A percentile compares a stretch with the other conserved stretches of the same genome.
These are phyloP conservation scores for Temnothorax nylanderi DNA, from an alignment of 1,140 invertebrate species.

Conservation along the genomic window DNA sequence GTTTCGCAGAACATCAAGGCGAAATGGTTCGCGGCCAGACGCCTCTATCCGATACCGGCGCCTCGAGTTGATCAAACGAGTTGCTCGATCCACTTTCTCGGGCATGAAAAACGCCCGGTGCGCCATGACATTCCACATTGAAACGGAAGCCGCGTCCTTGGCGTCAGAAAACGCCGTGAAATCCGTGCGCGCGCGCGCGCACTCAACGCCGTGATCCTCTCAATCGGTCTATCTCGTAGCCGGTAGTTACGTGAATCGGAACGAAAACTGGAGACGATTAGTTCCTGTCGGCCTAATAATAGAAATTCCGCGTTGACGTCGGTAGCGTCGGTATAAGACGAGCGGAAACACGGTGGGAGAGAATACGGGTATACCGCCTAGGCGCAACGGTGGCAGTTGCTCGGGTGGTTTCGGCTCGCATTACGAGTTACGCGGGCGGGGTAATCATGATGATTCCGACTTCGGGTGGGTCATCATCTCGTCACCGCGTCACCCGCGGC, in stretches of 20 bases:
- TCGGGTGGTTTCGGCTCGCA: conserved; percentile 74
- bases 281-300: conserved; percentile 70
- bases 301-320: conserved; percentile 60
- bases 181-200: background rate
- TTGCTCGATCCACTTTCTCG: background rate
- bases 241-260: conserved; percentile 11
- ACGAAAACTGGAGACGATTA: conserved; percentile 60
- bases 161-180: background rate
- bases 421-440: conserved; percentile 82
- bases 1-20: conserved; percentile 29
- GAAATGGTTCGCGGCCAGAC: conserved; percentile 4
- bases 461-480: conserved; percentile 84
- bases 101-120: background rate
- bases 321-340: conserved; percentile 46
- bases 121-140: no score
- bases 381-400: conserved; percentile 83
- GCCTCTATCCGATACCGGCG: conserved; percentile 1
- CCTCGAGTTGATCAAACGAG: background rate
- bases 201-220: background rate
- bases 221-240: background rate
- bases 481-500: conserved; percentile 85
- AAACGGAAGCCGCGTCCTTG: background rate
- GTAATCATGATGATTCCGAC: conserved; percentile 85
- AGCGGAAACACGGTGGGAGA: background rate
- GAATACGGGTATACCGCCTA: background rate